Base-by-base conservation (phyloP, 2,113 vertebrate species). In the Larimichthys polyactis region DNA sequence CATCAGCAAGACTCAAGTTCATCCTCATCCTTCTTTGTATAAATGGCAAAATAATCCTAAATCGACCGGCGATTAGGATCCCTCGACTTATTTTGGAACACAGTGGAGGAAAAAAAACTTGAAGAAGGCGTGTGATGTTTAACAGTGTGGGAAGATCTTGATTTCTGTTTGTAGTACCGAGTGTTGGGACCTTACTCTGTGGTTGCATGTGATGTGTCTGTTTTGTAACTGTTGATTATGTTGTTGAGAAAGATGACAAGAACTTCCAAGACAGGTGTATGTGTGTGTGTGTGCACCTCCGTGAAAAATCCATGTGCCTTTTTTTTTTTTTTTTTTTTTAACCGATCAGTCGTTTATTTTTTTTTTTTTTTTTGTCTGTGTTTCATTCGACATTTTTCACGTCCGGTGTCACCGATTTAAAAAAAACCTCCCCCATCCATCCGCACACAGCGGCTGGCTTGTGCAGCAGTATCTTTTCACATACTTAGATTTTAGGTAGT, bases 301-400 rank as follows among this genome's bases (percentile, higher is more conserved):
- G 57, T 36, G 32, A 36, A 36, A 80, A 83, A 75, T 91, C 83
- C 82, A 81, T 86, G 93, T 93, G 93, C 93, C 93, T 93, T 92
- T 89, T 83, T 79, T 78, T 69, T 80, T 83, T 79, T 78, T 69
- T 80, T 15, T 16, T 8, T 40, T 40, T 83, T 79, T 78, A 66
- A 80, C 73, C 65, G 3, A 48, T 84, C 62, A 67, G 57, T 85
- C 67, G 74, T 58, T 71, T 3, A 83, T 80, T 78, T 49, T 17
- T 5, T 49, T 15, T 16, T 16, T 51, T 24, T 24, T 24, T 51
- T 7, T 2, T 19, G 5, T 51, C 17, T 36, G 36, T 36, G 36
- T 36, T 40, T 40, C 36, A 7, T 40, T 40, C 36, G 7, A 40
- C 1, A 8, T 8, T 52, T 52, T 83, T 88, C 44, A 67, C 27